phyloP scores from a whole-genome alignment of 2,888 invertebrate species.

The Melipona beecheii region DNA sequence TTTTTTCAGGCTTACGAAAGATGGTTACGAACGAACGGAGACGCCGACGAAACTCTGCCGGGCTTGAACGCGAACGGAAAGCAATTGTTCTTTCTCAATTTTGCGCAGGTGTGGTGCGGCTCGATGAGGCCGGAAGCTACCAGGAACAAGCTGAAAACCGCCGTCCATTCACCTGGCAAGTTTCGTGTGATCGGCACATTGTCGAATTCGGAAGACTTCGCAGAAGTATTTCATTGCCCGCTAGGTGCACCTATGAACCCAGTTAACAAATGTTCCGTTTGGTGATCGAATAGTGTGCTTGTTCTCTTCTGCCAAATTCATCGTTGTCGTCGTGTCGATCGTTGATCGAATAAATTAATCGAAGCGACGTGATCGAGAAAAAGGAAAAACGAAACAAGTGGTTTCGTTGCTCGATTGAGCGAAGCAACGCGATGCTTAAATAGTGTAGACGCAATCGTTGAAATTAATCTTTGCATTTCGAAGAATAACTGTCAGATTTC shows the following conservation, averaged over 20 bases:
- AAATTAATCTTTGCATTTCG: conserved; percentile 8
- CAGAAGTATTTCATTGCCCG: conserved; percentile 89
- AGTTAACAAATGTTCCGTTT: conserved; percentile 90
- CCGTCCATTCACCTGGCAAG: conserved; percentile 93
- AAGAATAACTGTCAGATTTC: not conserved
- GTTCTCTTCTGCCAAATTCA: not conserved
- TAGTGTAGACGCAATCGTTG: conserved; percentile 11
- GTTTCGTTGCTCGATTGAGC: not conserved
- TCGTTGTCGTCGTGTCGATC: conserved; percentile 12
- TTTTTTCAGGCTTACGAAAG: conserved; percentile 89
- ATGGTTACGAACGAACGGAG: conserved; percentile 89
- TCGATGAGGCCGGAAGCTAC: conserved; percentile 93
- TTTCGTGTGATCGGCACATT: conserved; percentile 92
- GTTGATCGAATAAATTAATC: conserved; percentile 12
- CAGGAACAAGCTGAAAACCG: conserved; percentile 91
- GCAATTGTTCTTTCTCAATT: conserved; percentile 95
- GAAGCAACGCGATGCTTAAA: not conserved
- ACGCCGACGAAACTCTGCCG: conserved; percentile 88
- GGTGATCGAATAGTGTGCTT: conserved; percentile 79
- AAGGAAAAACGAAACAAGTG: not conserved
- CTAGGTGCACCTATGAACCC: conserved; percentile 93
- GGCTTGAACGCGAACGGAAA: conserved; percentile 90
- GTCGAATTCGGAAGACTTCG: conserved; percentile 91
- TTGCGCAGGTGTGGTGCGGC: conserved; percentile 95
- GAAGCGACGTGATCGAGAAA: not conserved